phyloP scores from a whole-genome alignment of 2,888 invertebrate genomes.

The Drosophila buzzatii region DNA sequence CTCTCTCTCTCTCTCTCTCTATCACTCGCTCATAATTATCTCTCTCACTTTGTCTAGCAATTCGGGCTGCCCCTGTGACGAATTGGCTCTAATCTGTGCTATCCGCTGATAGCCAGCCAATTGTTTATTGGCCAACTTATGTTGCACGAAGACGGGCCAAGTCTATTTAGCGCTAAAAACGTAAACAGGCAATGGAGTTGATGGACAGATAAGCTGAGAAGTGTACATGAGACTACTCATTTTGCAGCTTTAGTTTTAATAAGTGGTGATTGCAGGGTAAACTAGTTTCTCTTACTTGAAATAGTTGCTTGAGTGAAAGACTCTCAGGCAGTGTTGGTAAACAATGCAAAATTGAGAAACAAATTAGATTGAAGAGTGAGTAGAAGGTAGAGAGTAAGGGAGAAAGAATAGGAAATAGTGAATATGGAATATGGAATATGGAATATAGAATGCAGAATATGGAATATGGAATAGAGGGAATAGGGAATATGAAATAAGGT shows the following conservation, averaged over 20 bases:
- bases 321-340: background rate
- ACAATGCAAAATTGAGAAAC: background rate
- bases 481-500: background rate
- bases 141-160: background rate
- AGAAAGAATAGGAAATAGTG: too few relatives aligned
- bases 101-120: background rate
- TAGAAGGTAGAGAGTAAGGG: too few relatives aligned
- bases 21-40: background rate
- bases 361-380: too few relatives aligned
- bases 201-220: background rate
- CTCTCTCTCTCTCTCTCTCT: background rate
- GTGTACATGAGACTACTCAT: background rate
- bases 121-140: slow-evolving; percentile 40
- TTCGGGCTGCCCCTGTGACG: slow-evolving; percentile 26
- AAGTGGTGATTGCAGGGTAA: background rate
- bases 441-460: too few relatives aligned
- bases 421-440: too few relatives aligned
- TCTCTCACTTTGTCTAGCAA: slow-evolving; percentile 6
- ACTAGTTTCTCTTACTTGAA: background rate
- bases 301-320: background rate
- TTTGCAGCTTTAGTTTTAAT: background rate
- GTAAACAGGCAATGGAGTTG: background rate
- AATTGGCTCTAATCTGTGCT: slow-evolving; percentile 4
- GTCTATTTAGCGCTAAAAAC: background rate
- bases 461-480: background rate